Base-by-base conservation (phyloP, 2,888 invertebrate genomes). In the Leptarthrus brevirostris region DNA sequence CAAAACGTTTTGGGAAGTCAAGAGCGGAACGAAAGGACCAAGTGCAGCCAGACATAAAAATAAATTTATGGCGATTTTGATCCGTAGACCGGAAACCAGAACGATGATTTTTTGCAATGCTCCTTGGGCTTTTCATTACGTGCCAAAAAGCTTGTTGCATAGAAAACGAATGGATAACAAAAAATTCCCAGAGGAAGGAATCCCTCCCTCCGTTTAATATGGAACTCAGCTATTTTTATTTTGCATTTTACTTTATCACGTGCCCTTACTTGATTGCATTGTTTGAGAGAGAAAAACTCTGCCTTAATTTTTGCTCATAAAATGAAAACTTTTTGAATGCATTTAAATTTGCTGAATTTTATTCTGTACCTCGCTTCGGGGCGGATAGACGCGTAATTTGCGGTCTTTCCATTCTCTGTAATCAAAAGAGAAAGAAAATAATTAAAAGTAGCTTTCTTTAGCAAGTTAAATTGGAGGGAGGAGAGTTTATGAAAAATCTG, bases 71-170 rank as follows among this genome's bases (percentile, higher is more conserved):
- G 14, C 47, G n/a, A 14, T 64, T 64, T 64, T 64, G 64, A 64
- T 64, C 24, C 47, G 47, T 22, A 36, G 40, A 61, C 61, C 40
- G 61, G 40, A 61, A 61, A 40, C 12, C 61, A 61, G 61, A 40
- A 61, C 64, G 24, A 64, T 64, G 47, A 64, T 20, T 47, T n/a
- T 64, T 44, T 64, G 47, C 47, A 24, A 22, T 47, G n/a, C 44
- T n/a, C 47, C 26, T 12, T 44, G 64, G 47, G 47, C 16, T 44
- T 44, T 24, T 64, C 64, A 64, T 64, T 64, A 64, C 64, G 64
- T 64, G 64, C 64, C 64, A 64, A 64, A 64, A 64, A 47, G 64
- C 64, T 64, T 64, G 64, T 64, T 64, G 64, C 64, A 64, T 64
- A n/a, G 44, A 44, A 44, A 47, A 22, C 14, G 44, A 20, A 58